Evolutionary conservation across 2,113 vertebrate genomes (phyloP), one percentile per base, ranked within the genome.

Genomic region (Hiodon alosoides): DNA sequence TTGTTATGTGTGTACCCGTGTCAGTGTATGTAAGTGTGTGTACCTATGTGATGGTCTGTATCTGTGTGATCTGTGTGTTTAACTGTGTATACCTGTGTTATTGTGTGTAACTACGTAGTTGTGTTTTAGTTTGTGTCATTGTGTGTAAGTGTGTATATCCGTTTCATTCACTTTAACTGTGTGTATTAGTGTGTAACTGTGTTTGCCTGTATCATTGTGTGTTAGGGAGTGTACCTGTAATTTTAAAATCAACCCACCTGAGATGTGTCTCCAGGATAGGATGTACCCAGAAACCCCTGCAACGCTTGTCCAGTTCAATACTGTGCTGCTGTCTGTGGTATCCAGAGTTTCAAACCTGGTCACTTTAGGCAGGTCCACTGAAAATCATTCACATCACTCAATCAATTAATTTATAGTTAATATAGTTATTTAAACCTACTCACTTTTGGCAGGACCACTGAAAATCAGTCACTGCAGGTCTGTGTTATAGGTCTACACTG

Each of bases 311-410:
- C 94, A 96, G 79, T 89, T 92, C 17, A 96, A 83, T 71, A 90
- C 66, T 58, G 88, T 2, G 14, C 90, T 92, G 80, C 85, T 87
- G 74, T 91, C 88, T 0, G 86, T 82, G 0, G 81, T 86, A 77
- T 94, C 91, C 74, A 87, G 79, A 8, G 88, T 78, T 0, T 67
- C 71, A 61, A 96, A 92, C 11, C 81, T 81, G 0, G 69, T 85
- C 78, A 95, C 93, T 85, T 90, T 92, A 7, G 93, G 93, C 57
- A 95, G 86, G 83, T 90, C 91, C 90, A 88, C 94, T 93, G 79
- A 76, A 75, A 81, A 46, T 57, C 61, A 67, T 2, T 79, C 31
- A 31, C 31, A 31, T 31, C 31, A 31, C 31, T 31, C 31, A 31
- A 31, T 31, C 31, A 31, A 31, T 31, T 31, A 31, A 31, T 31